Conservation (phyloP, 1,140 invertebrate genomes). For the Drosophila aff. region DNA sequence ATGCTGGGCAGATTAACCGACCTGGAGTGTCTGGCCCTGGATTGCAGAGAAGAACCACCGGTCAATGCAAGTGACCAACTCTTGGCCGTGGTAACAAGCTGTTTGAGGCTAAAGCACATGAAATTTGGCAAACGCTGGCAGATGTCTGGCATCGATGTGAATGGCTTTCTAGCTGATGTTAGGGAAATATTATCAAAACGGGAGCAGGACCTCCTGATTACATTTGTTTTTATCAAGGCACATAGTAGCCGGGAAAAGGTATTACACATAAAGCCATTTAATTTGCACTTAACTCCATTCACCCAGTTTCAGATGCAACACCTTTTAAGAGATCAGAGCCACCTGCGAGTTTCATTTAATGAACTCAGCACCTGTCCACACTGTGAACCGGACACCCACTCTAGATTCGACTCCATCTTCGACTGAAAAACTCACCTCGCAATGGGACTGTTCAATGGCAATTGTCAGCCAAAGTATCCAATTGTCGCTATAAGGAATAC, state of each 20-base stretch:
- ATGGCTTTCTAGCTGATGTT: slow-evolving; percentile 18
- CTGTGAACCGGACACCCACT: slow-evolving; percentile 49
- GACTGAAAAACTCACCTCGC: slow-evolving; percentile 62
- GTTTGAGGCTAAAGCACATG: slow-evolving; percentile 43
- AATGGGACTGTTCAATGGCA: slow-evolving; percentile 66
- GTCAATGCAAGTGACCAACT: slow-evolving; percentile 17
- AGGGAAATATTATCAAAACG: neutral
- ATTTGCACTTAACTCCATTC: too few relatives aligned
- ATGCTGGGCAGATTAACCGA: slow-evolving; percentile 24
- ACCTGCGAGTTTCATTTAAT: slow-evolving; percentile 17
- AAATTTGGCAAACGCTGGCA: slow-evolving; percentile 49
- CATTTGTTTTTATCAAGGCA: slow-evolving; percentile 12
- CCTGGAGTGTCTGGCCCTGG: slow-evolving; percentile 51
- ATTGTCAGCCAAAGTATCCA: slow-evolving; percentile 58
- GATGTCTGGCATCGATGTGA: slow-evolving; percentile 4
- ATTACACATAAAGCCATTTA: neutral
- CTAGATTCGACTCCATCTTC: slow-evolving; percentile 40
- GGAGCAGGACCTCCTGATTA: slow-evolving; percentile 26
- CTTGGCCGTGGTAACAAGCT: slow-evolving; percentile 26
- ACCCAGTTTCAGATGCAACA: slow-evolving; percentile 21
- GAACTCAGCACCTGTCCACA: slow-evolving; percentile 24
- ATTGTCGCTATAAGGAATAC: slow-evolving; percentile 46
- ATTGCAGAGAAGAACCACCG: slow-evolving; percentile 23
- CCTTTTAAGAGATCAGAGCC: slow-evolving; percentile 1
- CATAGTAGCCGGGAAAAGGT: slow-evolving; percentile 24